Percentiles rank a stretch among this genome's conserved stretches.
These are phyloP conservation scores for Anableps anableps DNA, from an alignment of 2,797 vertebrate species.

Conservation along the genomic window DNA sequence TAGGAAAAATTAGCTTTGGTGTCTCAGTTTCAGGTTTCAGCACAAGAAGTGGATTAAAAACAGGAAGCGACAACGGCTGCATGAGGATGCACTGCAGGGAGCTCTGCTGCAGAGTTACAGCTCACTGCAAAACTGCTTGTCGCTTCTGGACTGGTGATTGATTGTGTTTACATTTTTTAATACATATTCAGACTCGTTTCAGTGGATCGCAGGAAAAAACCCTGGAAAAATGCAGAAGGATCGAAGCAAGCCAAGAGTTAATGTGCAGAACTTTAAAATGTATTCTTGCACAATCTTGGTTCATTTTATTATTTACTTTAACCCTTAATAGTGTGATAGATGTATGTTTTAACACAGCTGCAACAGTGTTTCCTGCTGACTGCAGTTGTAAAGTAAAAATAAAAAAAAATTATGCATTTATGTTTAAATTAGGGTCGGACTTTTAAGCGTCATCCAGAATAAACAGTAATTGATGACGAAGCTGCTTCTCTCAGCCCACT, in stretches of 20 bases:
- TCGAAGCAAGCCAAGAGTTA: not conserved
- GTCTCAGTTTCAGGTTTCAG: slow-evolving; percentile 43
- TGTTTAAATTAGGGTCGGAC: no score
- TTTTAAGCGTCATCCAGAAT: no score
- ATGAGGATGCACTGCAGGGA: slow-evolving; percentile 1
- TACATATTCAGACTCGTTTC: slow-evolving; percentile 14
- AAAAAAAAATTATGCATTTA: not conserved
- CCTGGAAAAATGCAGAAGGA: not conserved
- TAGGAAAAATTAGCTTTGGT: slow-evolving; percentile 42
- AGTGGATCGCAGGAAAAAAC: not conserved
- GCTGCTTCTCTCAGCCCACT: no score
- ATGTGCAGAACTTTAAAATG: not conserved
- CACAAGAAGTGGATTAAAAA: not conserved
- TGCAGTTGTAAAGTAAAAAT: not conserved
- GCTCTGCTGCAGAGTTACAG: slow-evolving; percentile 16
- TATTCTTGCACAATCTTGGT: not conserved
- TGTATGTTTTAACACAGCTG: not conserved
- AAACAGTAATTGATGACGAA: no score
- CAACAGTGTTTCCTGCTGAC: not conserved
- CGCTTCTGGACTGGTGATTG: slow-evolving; percentile 1
- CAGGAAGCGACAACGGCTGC: slow-evolving; percentile 13
- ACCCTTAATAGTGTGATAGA: no score
- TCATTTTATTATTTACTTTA: not conserved
- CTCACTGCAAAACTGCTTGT: slow-evolving; percentile 11
- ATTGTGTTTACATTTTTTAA: slow-evolving; percentile 13